Base-by-base conservation (phyloP, 2,113 vertebrate genomes). In the Ciconia maguari region DNA sequence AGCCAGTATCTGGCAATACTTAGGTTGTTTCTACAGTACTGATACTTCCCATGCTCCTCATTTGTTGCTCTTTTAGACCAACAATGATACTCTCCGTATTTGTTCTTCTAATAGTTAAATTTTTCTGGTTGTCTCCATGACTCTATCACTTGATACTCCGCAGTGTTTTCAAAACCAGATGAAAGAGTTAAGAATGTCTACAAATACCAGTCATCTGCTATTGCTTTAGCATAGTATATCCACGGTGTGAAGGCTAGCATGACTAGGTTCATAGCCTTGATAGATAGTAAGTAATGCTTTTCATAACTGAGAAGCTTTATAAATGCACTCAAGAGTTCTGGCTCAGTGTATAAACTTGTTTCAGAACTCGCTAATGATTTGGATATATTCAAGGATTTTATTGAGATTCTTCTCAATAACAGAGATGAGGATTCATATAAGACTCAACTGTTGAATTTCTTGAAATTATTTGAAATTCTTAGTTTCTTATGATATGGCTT, bases 361-460 rank as follows among this genome's bases (percentile, higher is more conserved):
- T 98, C 95, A 91, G 96, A 98, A 66, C 96, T 98, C 95, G 89
- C 95, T 98, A 95, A 97, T 98, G 97, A 96, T 98, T 98, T 98
- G 94, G 87, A 29, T 97, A 93, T 71, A 94, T 97, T 97, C 68
- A 72, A 61, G 42, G 44, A 87, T 94, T 92, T 97, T 96, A 93
- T 85, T 98, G 94, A 80, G 22, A 26, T 51, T 76, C 48, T 79
- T 85, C n/a, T 94, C 11, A 44, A 2, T 61, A 32, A 38, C 71
- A 81, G 30, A 57, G 2, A 41, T 34, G 52, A 72, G 21, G 32
- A 24, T 48, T 94, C 25, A 2, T 34, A 1, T 22, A 21, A 65
- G 27, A 41, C 27, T 84, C 7, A 30, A 21, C 24, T 20, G 16
- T 52, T 69, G 18, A 69, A 13, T 76, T 84, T 86, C 60, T 52